These are phyloP conservation scores for Theristicus caerulescens DNA, from an alignment of 2,113 vertebrate genomes.

Conservation along the genomic window DNA sequence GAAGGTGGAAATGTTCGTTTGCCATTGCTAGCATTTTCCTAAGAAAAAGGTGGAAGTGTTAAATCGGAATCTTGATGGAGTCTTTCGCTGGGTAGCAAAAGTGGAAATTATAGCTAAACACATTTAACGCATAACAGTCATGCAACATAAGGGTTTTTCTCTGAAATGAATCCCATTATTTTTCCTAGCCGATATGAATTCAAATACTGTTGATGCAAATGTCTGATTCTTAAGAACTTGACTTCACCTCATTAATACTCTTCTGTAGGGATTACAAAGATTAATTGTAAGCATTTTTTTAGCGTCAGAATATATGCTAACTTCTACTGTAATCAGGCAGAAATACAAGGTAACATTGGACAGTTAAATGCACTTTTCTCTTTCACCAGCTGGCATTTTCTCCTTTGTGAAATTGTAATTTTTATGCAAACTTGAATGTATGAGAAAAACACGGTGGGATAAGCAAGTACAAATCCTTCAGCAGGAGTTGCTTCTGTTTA, in stretches of 20 bases:
- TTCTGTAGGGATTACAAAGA: background rate
- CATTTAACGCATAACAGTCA: background rate
- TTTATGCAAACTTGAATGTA: background rate
- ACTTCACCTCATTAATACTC: background rate
- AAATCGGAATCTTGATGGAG: background rate
- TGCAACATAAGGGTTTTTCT: background rate
- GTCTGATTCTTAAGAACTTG: background rate
- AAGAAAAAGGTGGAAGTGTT: background rate
- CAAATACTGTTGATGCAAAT: background rate
- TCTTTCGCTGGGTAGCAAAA: background rate
- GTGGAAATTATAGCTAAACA: background rate
- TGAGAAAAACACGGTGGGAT: background rate
- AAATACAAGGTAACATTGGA: background rate
- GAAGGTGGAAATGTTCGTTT: background rate
- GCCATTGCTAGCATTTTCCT: background rate
- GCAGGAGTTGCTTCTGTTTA: background rate
- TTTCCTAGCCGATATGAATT: background rate
- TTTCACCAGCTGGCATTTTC: background rate
- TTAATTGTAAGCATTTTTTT: background rate
- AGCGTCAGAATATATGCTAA: background rate
- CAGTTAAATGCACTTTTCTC: background rate
- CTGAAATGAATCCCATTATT: background rate
- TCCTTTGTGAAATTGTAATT: background rate
- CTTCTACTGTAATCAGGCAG: background rate
- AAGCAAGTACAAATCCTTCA: background rate